phyloP scores from a whole-genome alignment of 1,140 invertebrate species.

The Nilaparvata lugens region DNA sequence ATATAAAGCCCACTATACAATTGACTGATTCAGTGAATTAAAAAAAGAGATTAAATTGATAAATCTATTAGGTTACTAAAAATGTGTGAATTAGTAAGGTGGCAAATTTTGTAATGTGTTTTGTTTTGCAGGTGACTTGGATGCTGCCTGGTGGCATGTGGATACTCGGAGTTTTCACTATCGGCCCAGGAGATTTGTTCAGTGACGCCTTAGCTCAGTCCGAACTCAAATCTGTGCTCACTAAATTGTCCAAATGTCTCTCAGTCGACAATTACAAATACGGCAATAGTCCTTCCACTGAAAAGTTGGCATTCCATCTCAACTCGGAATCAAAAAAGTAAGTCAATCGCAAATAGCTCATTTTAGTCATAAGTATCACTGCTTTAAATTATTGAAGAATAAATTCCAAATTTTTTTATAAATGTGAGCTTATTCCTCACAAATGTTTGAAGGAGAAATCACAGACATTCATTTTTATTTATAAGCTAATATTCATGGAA shows the following conservation, averaged over 20 bases:
- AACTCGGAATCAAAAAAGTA: constrained; percentile 40
- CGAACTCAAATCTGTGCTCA: constrained; percentile 46
- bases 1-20: background rate
- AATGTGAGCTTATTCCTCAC: too few species aligned
- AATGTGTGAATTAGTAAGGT: background rate
- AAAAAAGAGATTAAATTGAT: background rate
- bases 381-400: too few species aligned
- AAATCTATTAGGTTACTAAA: background rate
- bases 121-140: constrained; percentile 55
- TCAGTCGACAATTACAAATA: constrained; percentile 45
- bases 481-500: background rate
- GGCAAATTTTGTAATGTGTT: background rate
- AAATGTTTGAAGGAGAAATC: too few species aligned
- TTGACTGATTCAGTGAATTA: background rate
- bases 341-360: too few species aligned
- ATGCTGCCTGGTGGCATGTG: constrained; percentile 76
- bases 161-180: constrained; percentile 53
- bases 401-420: too few species aligned
- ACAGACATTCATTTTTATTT: too few species aligned
- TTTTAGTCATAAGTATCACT: too few species aligned
- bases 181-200: constrained; percentile 53
- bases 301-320: constrained; percentile 42
- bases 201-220: constrained; percentile 35
- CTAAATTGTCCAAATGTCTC: constrained; percentile 44
- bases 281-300: constrained; percentile 37